Evolutionary conservation across 2,797 vertebrate genomes (phyloP), one percentile per base, ranked within the genome.

Genomic region (Ptychadena robeensis): DNA sequence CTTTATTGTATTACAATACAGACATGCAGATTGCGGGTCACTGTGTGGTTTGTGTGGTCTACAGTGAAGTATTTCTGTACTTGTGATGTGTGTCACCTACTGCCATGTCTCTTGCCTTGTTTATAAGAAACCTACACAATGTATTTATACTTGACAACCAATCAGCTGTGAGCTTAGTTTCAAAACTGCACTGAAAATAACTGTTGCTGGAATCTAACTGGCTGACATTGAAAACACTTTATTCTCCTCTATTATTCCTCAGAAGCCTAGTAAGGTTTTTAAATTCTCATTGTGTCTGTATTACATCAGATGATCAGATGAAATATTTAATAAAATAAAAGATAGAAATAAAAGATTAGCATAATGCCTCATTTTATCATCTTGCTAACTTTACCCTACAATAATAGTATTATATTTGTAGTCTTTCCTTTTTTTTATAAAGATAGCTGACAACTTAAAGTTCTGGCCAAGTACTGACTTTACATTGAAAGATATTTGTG

Each of bases 401-500:
- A 37, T 22, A 57, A 40, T 28, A 78, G 65, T 65, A 82, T 15
- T 4, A 40, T 67, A 35, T 40, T 28, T 72, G 30, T 64, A 32
- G 15, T 35, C 59, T 28, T 35, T 31, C 31, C 7, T 7, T 38
- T 70, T 22, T 65, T 38, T 30, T 76, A 8, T 34, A 27, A 63
- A 67, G 37, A n/a, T 67, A 72, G 81, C 35, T 63, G 66, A 71
- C 38, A 77, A 32, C 34, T 64, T 71, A 69, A 18, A 64, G 15
- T 38, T 65, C 59, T 37, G 34, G 66, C 81, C 67, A 80, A 80
- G 34, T 67, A 69, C 68, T 80, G 37, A 79, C 80, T 63, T n/a
- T n/a, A n/a, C n/a, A n/a, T n/a, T 84, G 68, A 69, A 73, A 35
- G 69, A 40, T 48, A 73, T 70, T 80, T 84, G 28, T 71, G n/a